Evolutionary conservation across 2,888 invertebrate species (phyloP), one percentile per base, ranked within the genome.

Genomic region (Eilema caniola): DNA sequence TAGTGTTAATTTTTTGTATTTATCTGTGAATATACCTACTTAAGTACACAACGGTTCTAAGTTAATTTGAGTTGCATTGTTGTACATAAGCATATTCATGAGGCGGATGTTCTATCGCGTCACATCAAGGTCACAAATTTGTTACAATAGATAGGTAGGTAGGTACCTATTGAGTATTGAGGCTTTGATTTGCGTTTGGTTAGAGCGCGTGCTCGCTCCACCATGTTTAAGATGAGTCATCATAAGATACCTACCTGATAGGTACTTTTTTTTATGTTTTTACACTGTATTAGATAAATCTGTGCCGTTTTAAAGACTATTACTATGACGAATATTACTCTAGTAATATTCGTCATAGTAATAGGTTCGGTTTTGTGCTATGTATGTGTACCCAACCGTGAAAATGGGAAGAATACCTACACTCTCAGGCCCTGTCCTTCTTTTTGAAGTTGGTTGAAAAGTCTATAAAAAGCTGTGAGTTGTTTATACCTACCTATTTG

Each of bases 131-230:
- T 33, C 56, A 23, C 33, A n/a, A n/a, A n/a, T 57, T 33, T 33
- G 31, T 57, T 33, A 57, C 65, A 65, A 65, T 65, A 57, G 28
- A n/a, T n/a, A n/a, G n/a, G n/a, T n/a, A n/a, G n/a, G n/a, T n/a
- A n/a, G n/a, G n/a, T n/a, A n/a, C n/a, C n/a, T n/a, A n/a, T n/a
- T n/a, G n/a, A 53, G 7, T 16, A 53, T 53, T 28, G 61, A 33
- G 61, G n/a, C 28, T 61, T 31, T 33, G 61, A 61, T 61, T 28
- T 28, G 53, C 20, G 14, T 41, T 41, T 41, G 41, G 63, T 12
- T 23, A 64, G n/a, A 53, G 64, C 14, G 25, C 20, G 8, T 24
- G 41, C 41, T 25, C 25, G 20, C 20, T 37, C 25, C 41, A 24
- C 37, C 14, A 37, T 23, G 1, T 62, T 24, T 62, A 41, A 41